A percentile compares a stretch with the other conserved stretches of the same genome.
phyloP scores from a whole-genome alignment of 2,888 invertebrate genomes.

The Heteropelma amictum region DNA sequence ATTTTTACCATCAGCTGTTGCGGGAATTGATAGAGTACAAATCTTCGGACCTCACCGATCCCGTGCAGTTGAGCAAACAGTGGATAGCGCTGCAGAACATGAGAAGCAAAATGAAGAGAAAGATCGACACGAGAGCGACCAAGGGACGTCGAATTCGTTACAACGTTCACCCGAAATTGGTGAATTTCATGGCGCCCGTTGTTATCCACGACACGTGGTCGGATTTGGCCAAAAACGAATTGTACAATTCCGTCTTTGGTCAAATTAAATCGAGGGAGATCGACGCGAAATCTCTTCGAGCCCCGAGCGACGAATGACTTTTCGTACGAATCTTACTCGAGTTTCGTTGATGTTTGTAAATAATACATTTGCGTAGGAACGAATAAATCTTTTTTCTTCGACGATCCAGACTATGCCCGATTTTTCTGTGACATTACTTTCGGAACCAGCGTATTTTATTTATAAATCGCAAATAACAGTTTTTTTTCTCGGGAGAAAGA shows the following conservation, averaged over 20 bases:
- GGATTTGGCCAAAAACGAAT: conserved; percentile 88
- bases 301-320: background rate
- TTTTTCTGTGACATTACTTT: background rate
- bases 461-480: too few species aligned
- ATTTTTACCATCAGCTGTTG: conserved; percentile 96
- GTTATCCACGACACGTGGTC: conserved; percentile 84
- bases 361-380: conserved; percentile 34
- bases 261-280: conserved; percentile 71
- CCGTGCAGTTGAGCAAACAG: conserved; percentile 91
- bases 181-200: conserved; percentile 93
- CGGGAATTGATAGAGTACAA: conserved; percentile 95
- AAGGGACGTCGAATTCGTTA: conserved; percentile 96
- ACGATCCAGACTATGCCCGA: background rate
- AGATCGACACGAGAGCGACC: conserved; percentile 95
- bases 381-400: conserved; percentile 42
- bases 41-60: conserved; percentile 89
- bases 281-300: conserved; percentile 14
- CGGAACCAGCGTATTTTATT: background rate
- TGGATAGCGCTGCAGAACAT: conserved; percentile 95
- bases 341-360: conserved; percentile 30
- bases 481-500: background rate
- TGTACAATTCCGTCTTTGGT: conserved; percentile 91
- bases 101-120: conserved; percentile 93
- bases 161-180: conserved; percentile 89
- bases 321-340: background rate